Base-by-base conservation (phyloP, 1,140 invertebrate species). In the Phenacoccus solenopsis region DNA sequence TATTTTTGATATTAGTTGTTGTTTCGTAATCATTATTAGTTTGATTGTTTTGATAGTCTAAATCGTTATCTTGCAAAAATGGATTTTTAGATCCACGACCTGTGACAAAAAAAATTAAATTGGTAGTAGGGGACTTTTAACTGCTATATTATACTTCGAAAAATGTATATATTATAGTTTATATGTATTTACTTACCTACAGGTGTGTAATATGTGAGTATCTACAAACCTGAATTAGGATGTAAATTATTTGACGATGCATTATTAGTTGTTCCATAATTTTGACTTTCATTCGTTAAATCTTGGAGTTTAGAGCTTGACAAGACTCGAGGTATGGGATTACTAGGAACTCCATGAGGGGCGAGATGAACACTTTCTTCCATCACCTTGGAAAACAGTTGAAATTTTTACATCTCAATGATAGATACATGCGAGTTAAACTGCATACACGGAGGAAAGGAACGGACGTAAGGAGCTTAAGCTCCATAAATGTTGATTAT, bases 291-390 rank as follows among this genome's bases (percentile, higher is more conserved):
- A 73, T 82, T 82, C 1, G 84, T 82, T 73, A 91, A 79, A 75
- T 91, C 90, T 73, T 90, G 86, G 28, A 91, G 81, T 73, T 88
- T 84, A 67, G 84, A 87, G 74, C 90, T 94, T 70, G 93, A 96
- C 4, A 95, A 81, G 24, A 93, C 92, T 70, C 93, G 83, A 0
- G 93, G 92, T 75, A 96, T 89, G 0, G 90, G 92, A 81, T 92
- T 93, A 74, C 91, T 92, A n/a, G 94, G 94, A 21, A 98, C 94
- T 7, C 95, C 95, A 77, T 97, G 94, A 0, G 95, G 95, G 20
- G 94, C 94, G 74, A 97, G 82, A 78, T 95, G 92, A 27, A 86
- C 85, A 5, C 89, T 91, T 74, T 91, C 91, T 76, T 93, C 90
- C 0, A 91, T 87, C 25, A 91, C 88, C 81, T 86, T n/a, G n/a